phyloP scores from a whole-genome alignment of 2,113 vertebrate genomes.

The Ibidorhyncha struthersii region DNA sequence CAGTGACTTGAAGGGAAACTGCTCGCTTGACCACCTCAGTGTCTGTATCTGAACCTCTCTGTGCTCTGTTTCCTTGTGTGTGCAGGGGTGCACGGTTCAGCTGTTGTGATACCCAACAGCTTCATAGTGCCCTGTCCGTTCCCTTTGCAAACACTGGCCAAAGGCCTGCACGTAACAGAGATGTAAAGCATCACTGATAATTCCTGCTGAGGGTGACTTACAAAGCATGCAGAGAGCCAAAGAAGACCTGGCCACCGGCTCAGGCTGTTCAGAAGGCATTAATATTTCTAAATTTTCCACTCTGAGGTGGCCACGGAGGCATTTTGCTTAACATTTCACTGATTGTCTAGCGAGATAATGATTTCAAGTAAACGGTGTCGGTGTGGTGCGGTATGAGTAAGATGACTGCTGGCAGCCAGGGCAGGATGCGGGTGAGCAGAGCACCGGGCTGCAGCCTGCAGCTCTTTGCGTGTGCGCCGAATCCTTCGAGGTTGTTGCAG shows the following conservation, averaged over 20 bases:
- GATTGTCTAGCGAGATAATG: not conserved
- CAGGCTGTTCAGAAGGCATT: not conserved
- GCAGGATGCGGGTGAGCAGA: fast-evolving
- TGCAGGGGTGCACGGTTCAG: not conserved
- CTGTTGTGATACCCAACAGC: not conserved
- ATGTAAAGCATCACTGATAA: not conserved
- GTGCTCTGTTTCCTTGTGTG: not conserved
- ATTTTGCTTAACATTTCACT: not conserved
- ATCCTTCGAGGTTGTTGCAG: not conserved
- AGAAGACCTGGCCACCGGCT: not conserved
- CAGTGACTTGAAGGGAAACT: not conserved
- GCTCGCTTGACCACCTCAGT: not conserved
- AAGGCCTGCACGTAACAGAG: not conserved
- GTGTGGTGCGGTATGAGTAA: not conserved
- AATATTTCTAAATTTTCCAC: not conserved
- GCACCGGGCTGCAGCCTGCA: not conserved
- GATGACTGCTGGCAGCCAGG: not conserved
- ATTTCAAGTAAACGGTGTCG: not conserved
- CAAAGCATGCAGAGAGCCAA: not conserved
- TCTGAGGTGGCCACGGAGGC: not conserved
- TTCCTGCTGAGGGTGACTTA: not conserved
- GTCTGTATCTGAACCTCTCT: not conserved
- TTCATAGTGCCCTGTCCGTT: not conserved
- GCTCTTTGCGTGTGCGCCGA: fast-evolving
- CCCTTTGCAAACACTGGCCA: not conserved